A percentile compares a stretch with the other conserved stretches of the same genome.
Evolutionary conservation across 2,797 vertebrate species (phyloP).

Genomic region (Pterois miles): DNA sequence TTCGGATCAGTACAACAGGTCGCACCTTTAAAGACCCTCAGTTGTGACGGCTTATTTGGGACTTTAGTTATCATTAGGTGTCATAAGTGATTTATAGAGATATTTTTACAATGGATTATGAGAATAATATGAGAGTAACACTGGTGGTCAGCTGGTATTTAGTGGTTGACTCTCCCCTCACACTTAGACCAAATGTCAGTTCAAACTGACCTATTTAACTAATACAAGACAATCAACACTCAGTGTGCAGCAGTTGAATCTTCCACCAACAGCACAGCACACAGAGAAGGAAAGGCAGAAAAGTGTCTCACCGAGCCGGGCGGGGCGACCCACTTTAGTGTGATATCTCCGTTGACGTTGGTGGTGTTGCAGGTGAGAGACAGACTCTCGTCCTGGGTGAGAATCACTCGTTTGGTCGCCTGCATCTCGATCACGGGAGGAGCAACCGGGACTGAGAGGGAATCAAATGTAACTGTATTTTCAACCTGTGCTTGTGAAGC

Average conservation of each 20-base stretch:
- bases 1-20: no score
- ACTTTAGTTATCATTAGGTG: neutral
- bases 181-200: neutral
- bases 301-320: slow-evolving; percentile 85
- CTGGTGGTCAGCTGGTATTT: neutral
- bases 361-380: slow-evolving; percentile 88
- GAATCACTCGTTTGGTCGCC: slow-evolving; percentile 83
- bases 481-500: neutral
- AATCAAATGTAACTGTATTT: neutral
- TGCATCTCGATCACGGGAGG: slow-evolving; percentile 86
- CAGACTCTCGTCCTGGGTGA: slow-evolving; percentile 87
- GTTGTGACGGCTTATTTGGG: no score
- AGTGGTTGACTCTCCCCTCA: neutral
- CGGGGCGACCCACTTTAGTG: slow-evolving; percentile 84
- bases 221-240: neutral
- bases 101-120: neutral
- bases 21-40: no score
- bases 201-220: neutral
- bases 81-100: neutral
- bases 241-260: neutral
- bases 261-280: slow-evolving; percentile 13
- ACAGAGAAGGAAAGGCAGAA: slow-evolving; percentile 36
- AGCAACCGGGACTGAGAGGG: slow-evolving; percentile 85
- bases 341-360: slow-evolving; percentile 90
- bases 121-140: neutral